Conservation (phyloP, 2,797 vertebrate species). For the Oreonectes daqikongensis region DNA sequence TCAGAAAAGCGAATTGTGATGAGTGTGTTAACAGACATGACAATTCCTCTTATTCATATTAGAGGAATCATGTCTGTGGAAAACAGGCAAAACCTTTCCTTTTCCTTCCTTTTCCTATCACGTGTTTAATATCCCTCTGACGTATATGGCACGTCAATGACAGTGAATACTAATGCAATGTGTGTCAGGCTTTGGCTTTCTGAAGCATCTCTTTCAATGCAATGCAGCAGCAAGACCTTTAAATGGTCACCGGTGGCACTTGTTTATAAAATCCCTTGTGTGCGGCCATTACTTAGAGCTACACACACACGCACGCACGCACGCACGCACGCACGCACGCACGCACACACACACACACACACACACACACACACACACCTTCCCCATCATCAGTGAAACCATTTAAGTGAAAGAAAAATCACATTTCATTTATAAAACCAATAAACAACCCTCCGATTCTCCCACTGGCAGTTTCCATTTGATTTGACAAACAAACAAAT, state of each 20-base stretch:
- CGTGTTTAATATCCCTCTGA: constrained; percentile 26
- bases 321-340: constrained; percentile 43
- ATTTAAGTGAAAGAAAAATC: constrained; percentile 59
- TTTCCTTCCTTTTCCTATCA: background rate
- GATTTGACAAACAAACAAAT: constrained; percentile 59
- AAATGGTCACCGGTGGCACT: constrained; percentile 72
- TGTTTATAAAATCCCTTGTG: constrained; percentile 72
- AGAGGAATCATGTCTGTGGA: too few relatives aligned
- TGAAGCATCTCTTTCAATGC: constrained; percentile 67
- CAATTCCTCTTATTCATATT: too few relatives aligned
- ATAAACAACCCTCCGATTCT: constrained; percentile 63
- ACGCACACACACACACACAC: constrained; percentile 45
- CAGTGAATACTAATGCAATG: background rate
- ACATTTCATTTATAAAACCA: constrained; percentile 67
- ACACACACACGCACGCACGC: constrained; percentile 41
- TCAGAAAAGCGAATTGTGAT: too few relatives aligned
- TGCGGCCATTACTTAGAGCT: constrained; percentile 72
- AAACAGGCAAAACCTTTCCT: background rate
- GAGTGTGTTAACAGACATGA: too few relatives aligned
- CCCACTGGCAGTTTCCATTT: constrained; percentile 66
- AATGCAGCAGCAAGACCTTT: constrained; percentile 67
- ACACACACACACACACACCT: constrained; percentile 18
- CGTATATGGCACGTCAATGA: constrained; percentile 9
- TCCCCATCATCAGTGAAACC: constrained; percentile 59
- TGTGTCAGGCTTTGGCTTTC: constrained; percentile 53